phyloP scores from a whole-genome alignment of 1,140 invertebrate species.

The Papilio polytes region DNA sequence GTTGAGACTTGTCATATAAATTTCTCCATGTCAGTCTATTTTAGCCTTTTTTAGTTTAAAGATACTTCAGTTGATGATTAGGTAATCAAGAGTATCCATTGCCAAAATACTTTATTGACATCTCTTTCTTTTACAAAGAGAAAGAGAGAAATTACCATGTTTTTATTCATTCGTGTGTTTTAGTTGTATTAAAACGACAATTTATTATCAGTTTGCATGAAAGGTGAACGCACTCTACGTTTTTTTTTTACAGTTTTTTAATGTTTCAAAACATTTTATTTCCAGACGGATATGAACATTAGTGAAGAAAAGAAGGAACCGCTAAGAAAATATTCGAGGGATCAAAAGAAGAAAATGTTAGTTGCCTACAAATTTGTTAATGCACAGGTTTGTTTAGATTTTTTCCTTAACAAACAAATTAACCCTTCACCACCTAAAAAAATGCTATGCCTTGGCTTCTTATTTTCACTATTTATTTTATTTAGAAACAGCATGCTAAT shows the following conservation, averaged over 20 bases:
- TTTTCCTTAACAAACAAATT: not conserved
- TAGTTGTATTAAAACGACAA: not conserved
- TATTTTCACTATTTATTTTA: not conserved
- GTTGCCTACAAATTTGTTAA: slow-evolving; percentile 89
- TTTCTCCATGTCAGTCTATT: no score
- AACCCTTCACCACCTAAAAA: not conserved
- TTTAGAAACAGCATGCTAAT: not conserved
- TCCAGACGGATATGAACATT: slow-evolving; percentile 93
- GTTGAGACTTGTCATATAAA: no score
- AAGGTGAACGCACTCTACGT: not conserved
- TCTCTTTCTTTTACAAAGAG: no score
- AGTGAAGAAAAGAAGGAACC: slow-evolving; percentile 94
- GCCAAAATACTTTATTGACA: no score
- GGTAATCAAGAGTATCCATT: no score
- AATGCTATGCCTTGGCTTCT: not conserved
- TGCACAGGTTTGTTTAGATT: slow-evolving; percentile 63
- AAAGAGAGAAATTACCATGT: no score
- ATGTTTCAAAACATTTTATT: slow-evolving; percentile 41
- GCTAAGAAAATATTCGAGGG: slow-evolving; percentile 87
- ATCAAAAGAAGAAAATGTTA: slow-evolving; percentile 92
- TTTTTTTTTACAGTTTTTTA: not conserved
- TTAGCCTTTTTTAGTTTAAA: no score
- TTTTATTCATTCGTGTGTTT: not conserved
- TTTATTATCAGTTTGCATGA: not conserved
- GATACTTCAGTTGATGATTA: no score